A percentile compares a stretch with the other conserved stretches of the same genome.
Evolutionary conservation across 1,140 invertebrate species (phyloP).

Genomic region (Papilio aristodemus): DNA sequence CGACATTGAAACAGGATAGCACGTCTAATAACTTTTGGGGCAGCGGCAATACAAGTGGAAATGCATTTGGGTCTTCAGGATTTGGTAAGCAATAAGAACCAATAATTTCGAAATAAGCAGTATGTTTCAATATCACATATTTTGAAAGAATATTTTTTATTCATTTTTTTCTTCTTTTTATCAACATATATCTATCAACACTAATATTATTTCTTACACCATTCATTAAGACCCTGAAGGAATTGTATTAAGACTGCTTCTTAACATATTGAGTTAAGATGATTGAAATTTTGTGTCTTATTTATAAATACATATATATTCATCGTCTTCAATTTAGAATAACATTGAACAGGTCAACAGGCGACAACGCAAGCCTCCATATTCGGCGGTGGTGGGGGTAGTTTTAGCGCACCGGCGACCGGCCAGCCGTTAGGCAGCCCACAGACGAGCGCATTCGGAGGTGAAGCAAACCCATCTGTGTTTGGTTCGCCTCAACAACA

Average conservation of each 20-base stretch:
- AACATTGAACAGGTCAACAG: slow-evolving; percentile 53
- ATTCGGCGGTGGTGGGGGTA: slow-evolving; percentile 58
- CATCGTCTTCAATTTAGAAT: background rate
- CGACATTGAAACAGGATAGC: slow-evolving; percentile 56
- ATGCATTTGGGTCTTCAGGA: slow-evolving; percentile 50
- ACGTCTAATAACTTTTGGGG: slow-evolving; percentile 62
- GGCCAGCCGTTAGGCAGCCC: slow-evolving; percentile 61
- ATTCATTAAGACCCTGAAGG: no score
- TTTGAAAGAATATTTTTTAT: no score
- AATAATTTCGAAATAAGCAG: no score
- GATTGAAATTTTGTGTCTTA: no score
- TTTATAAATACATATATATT: no score
- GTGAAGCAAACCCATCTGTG: slow-evolving; percentile 49
- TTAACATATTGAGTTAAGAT: no score
- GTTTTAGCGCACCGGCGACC: slow-evolving; percentile 55
- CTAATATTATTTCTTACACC: no score
- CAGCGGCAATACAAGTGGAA: slow-evolving; percentile 44
- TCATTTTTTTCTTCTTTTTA: no score
- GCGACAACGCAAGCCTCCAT: slow-evolving; percentile 62
- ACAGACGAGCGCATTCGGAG: slow-evolving; percentile 50
- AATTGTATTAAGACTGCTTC: no score
- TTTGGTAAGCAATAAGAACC: slow-evolving; percentile 42
- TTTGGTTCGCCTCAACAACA: slow-evolving; percentile 63
- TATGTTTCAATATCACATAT: no score
- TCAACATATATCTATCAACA: no score